phyloP scores from a whole-genome alignment of 2,888 invertebrate species.

The Oligia latruncula region DNA sequence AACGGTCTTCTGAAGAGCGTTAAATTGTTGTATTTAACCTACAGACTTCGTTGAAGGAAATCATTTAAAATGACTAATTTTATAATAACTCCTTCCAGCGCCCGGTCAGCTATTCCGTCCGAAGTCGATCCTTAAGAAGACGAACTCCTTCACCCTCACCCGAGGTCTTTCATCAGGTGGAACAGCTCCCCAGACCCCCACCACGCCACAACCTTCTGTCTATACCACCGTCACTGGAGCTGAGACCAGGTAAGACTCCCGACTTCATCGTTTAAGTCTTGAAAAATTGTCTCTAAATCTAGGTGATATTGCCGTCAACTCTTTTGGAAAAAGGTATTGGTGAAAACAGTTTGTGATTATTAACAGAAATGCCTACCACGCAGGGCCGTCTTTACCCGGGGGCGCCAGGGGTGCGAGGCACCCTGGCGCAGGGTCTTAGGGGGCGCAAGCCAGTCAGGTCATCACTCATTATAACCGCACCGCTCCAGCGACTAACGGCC shows the following conservation, averaged over 20 bases:
- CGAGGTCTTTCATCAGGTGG: slow-evolving; percentile 85
- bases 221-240: slow-evolving; percentile 97
- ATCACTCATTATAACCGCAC: too few relatives aligned
- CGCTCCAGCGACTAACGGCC: too few relatives aligned
- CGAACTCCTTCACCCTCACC: slow-evolving; percentile 95
- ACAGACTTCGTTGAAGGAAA: not conserved
- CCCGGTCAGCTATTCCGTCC: slow-evolving; percentile 88
- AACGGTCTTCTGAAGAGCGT: not conserved
- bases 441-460: too few relatives aligned
- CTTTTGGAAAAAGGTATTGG: not conserved
- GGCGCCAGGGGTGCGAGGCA: too few relatives aligned
- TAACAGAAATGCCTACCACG: not conserved
- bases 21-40: not conserved
- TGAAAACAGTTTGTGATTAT: too few relatives aligned
- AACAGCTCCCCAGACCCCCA: slow-evolving; percentile 84
- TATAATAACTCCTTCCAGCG: slow-evolving; percentile 70
- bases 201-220: slow-evolving; percentile 89
- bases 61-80: not conserved
- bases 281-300: not conserved
- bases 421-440: too few relatives aligned
- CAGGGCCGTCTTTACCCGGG: too few relatives aligned
- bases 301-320: not conserved
- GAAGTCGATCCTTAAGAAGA: slow-evolving; percentile 98
- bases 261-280: not conserved
- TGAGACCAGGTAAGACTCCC: slow-evolving; percentile 91